Evolutionary conservation across 2,113 vertebrate genomes (phyloP), one percentile per base, ranked within the genome.

Genomic region (Takifugu flavidus): DNA sequence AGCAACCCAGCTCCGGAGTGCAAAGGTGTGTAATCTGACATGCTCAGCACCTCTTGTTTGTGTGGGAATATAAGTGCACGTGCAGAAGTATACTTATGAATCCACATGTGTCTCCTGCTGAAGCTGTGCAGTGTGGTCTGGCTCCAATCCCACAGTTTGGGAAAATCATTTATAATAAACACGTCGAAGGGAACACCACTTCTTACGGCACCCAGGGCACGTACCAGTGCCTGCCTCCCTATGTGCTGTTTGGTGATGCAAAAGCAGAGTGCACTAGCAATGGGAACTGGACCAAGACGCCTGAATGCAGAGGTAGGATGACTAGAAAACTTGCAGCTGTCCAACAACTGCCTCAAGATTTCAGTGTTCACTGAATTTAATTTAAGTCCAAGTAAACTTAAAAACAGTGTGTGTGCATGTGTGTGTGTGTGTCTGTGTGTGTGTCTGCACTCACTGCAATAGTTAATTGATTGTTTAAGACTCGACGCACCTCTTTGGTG

Each of bases 261-360:
- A 92, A 74, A 6, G 75, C 90, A 25, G 85, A 79, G 28, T 98
- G 96, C 82, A 87, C 25, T 0, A 65, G 64, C 15, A 71, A 80
- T 0, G 93, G 95, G 5, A 90, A 3, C n/a, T 98, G 96, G 95
- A 93, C 91, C 2, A 20, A 71, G 27, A 67, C 90, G 31, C 96
- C 95, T 2, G 78, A 87, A 82, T 98, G 96, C 85, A 87, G 8
- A 74, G 74, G 96, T 95, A 86, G 3, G 50, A 61, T 42, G 80
- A 85, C 70, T n/a, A 25, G 8, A 61, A 26, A 62, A 61, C 13
- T 8, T 8, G 42, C 13, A 8, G 42, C 6, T 43, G 42, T 43
- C 13, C 13, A 13, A 43, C 6, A 43, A 43, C 13, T 43, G 20
- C 20, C 42, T 43, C 13, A 43, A 13, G 13, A 13, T 43, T 13